phyloP scores from a whole-genome alignment of 2,797 vertebrate genomes.

The Propithecus deckenii region DNA sequence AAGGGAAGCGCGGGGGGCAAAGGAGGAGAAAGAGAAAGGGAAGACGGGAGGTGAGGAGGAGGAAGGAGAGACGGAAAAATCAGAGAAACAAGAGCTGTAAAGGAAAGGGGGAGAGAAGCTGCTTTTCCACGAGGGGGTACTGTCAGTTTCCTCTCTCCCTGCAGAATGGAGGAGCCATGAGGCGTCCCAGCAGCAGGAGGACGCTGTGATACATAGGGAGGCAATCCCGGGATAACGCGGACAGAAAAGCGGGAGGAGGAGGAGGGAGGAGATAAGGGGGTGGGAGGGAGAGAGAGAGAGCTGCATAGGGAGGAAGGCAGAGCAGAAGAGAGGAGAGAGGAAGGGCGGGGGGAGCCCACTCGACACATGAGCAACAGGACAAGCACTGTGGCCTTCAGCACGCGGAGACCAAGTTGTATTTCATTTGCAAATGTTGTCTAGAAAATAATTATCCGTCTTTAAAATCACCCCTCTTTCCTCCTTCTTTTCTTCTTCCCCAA shows the following conservation, averaged over 20 bases:
- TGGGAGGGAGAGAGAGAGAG: neutral
- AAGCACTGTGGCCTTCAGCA: neutral
- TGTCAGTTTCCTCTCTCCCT: neutral
- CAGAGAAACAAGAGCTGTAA: neutral
- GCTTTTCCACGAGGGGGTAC: neutral
- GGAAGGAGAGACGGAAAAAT: neutral
- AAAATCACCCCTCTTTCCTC: neutral
- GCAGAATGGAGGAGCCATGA: neutral
- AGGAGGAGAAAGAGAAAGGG: neutral
- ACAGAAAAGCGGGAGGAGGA: neutral
- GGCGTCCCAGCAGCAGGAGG: neutral
- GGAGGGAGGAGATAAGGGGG: neutral
- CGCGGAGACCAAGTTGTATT: neutral
- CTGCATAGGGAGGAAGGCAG: too few relatives aligned
- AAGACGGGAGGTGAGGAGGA: neutral
- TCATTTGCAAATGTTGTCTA: neutral
- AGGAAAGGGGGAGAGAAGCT: neutral
- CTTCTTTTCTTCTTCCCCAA: neutral
- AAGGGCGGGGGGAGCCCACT: too few relatives aligned
- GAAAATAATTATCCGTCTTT: neutral
- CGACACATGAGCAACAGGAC: neutral
- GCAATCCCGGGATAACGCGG: neutral
- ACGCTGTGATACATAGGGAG: neutral
- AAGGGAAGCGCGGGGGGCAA: neutral
- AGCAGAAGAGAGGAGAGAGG: neutral